Evolutionary conservation across 2,888 invertebrate species (phyloP).

Genomic region (Synanthedon andrenaeformis): DNA sequence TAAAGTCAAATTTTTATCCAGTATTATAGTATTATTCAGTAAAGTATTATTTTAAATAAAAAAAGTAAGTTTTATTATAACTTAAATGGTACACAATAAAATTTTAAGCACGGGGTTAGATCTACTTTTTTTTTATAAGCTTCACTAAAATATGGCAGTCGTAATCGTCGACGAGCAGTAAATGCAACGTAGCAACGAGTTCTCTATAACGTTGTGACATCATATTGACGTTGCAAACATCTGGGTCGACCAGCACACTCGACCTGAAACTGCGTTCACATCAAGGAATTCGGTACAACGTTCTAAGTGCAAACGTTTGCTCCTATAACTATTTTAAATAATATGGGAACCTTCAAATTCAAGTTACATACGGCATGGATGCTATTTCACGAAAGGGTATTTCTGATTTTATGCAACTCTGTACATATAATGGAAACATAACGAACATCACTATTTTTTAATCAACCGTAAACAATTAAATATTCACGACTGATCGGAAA

Average conservation of each 20-base stretch:
- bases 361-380: conserved; percentile 1
- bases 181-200: conserved; percentile 31
- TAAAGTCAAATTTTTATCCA: too few relatives aligned
- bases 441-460: too few relatives aligned
- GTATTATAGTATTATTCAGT: too few relatives aligned
- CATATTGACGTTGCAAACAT: conserved; percentile 43
- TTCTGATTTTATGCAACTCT: too few relatives aligned
- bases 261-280: conserved; percentile 33
- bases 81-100: too few relatives aligned
- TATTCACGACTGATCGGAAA: too few relatives aligned
- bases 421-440: too few relatives aligned
- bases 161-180: conserved; percentile 2
- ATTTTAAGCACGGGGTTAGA: too few relatives aligned
- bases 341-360: conserved; percentile 6
- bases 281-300: conserved; percentile 23
- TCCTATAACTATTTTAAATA: neutral
- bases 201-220: conserved; percentile 24
- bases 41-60: too few relatives aligned
- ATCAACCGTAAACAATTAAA: too few relatives aligned
- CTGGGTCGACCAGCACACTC: conserved; percentile 52
- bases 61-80: too few relatives aligned
- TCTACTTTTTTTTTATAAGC: neutral
- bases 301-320: conserved; percentile 13
- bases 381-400: too few relatives aligned
- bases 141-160: neutral